Conservation (phyloP, 2,888 invertebrate species). For the Brachypterus glaber region DNA sequence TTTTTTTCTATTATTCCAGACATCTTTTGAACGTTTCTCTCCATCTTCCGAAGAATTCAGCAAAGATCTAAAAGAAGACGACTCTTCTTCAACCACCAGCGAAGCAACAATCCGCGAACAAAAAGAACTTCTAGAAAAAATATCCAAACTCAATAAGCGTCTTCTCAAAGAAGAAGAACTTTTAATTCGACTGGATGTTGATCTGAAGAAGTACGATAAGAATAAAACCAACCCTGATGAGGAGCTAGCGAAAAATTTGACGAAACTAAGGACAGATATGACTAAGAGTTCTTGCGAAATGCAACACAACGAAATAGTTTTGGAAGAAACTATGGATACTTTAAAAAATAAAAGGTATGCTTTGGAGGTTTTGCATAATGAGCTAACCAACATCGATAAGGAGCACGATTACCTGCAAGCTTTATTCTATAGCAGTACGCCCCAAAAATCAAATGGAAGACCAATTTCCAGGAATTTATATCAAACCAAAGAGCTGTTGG, state of each 20-base stretch:
- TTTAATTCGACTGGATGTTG: constrained; percentile 54
- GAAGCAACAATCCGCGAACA: constrained; percentile 51
- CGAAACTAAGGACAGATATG: constrained; percentile 36
- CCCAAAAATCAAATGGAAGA: background rate
- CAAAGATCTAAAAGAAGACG: constrained; percentile 36
- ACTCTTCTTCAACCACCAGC: constrained; percentile 41
- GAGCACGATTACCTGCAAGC: constrained; percentile 40
- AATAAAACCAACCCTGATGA: constrained; percentile 27
- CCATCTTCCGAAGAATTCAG: constrained; percentile 37
- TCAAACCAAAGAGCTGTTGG: constrained; percentile 42
- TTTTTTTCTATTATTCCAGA: constrained; percentile 28
- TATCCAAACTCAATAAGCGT: constrained; percentile 62
- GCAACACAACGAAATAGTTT: constrained; percentile 40
- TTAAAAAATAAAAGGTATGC: constrained; percentile 30
- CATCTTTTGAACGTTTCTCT: constrained; percentile 36
- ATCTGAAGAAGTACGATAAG: constrained; percentile 41
- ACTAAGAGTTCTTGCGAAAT: constrained; percentile 40
- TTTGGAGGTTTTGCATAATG: constrained; percentile 35
- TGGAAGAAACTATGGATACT: constrained; percentile 38
- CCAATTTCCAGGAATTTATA: constrained; percentile 22
- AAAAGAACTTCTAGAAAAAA: constrained; percentile 62
- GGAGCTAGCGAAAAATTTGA: constrained; percentile 32
- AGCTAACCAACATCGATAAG: constrained; percentile 36
- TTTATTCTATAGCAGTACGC: constrained; percentile 33
- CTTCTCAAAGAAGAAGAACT: constrained; percentile 65